Base-by-base conservation (phyloP, 2,888 invertebrate genomes). In the Sussaba pulchella region DNA sequence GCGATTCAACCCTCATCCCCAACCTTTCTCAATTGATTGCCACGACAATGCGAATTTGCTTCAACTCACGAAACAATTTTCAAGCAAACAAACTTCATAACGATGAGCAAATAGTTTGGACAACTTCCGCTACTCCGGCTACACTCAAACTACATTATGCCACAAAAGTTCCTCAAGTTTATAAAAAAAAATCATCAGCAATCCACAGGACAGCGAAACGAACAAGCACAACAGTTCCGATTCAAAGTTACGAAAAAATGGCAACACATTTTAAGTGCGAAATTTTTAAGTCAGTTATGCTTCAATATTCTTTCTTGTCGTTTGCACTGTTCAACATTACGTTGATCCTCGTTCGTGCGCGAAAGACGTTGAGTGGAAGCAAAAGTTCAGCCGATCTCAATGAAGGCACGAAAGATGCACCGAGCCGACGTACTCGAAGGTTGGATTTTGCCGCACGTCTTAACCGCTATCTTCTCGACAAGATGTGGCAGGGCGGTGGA, bases 401-500 rank as follows among this genome's bases (percentile, higher is more conserved):
- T 36, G 61, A 59, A 26, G 59, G 66, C n/a, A n/a, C n/a, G n/a
- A n/a, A n/a, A n/a, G 61, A 69, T 69, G 66, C 36, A 50, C 14
- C 66, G 59, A 67, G 52, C 39, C 52, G 50, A 66, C 47, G 61
- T 78, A 52, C 24, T 21, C 21, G 66, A 50, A 50, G 36, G n/a
- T n/a, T n/a, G n/a, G n/a, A n/a, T n/a, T 57, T 52, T 39, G 41
- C 52, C 26, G 26, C 72, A 61, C 72, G 61, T 21, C 41, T 52
- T 14, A 59, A n/a, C 12, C 61, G 39, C 72, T 52, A 61, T 72
- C 67, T 67, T 43, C 31, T 47, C 72, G 61, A 61, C 52, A 54
- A 24, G 19, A 17, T 45, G 61, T 10, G 72, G 24, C 39, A 26
- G 63, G 72, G 36, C 45, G 36, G 52, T 26, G 17, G 50, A 67